phyloP scores from a whole-genome alignment of 2,888 invertebrate species.

The Pristionchus japonicus region DNA sequence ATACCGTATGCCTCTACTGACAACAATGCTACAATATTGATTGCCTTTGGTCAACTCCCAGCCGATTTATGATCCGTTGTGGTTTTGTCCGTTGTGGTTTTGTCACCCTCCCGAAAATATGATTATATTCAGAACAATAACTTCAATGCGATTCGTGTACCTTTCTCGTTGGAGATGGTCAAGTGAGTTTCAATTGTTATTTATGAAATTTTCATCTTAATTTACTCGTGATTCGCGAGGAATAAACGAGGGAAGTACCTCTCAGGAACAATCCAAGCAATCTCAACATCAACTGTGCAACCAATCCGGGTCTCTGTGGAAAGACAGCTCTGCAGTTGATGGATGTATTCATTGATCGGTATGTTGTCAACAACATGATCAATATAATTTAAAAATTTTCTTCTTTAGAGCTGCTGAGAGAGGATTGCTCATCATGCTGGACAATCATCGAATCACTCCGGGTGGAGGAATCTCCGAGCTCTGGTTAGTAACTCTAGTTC shows the following conservation, averaged over 20 bases:
- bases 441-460: slow-evolving; percentile 39
- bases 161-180: slow-evolving; percentile 39
- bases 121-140: slow-evolving; percentile 35
- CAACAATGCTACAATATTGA: too few species aligned
- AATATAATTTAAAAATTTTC: background rate
- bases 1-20: too few species aligned
- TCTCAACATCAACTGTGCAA: slow-evolving; percentile 28
- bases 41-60: too few species aligned
- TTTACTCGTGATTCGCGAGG: background rate
- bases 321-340: slow-evolving; percentile 20
- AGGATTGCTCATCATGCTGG: slow-evolving; percentile 44
- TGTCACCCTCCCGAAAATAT: too few species aligned
- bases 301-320: slow-evolving; percentile 29
- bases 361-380: background rate
- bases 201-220: background rate
- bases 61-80: too few species aligned
- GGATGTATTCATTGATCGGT: slow-evolving; percentile 41
- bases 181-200: background rate
- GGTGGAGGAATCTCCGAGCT: slow-evolving; percentile 31
- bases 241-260: too few species aligned
- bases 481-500: slow-evolving; percentile 11
- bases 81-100: too few species aligned
- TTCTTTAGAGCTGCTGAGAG: slow-evolving; percentile 18
- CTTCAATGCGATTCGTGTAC: slow-evolving; percentile 47
- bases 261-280: slow-evolving; percentile 30